Evolutionary conservation across 2,888 invertebrate genomes (phyloP).

Genomic region (Amphipyra berbera): DNA sequence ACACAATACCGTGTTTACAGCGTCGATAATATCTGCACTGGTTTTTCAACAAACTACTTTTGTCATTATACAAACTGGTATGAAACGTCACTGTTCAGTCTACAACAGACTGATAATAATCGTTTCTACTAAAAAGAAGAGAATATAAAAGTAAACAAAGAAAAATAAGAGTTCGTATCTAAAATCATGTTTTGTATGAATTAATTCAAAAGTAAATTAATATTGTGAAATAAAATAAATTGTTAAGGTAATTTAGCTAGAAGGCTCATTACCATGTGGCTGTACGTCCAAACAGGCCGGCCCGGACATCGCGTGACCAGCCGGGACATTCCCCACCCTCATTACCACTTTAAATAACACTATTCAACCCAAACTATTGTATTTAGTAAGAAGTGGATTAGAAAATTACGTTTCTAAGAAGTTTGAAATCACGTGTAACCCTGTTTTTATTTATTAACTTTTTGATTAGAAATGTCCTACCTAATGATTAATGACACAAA

Average conservation of each 20-base stretch:
- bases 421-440: conserved; percentile 11
- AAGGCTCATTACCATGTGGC: conserved; percentile 55
- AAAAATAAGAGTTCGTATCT: conserved; percentile 4
- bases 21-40: conserved; percentile 21
- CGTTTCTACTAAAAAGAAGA: background rate
- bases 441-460: conserved; percentile 6
- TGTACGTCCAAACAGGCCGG: conserved; percentile 61
- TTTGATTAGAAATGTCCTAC: too few relatives aligned
- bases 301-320: conserved; percentile 66
- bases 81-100: conserved; percentile 4
- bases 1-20: conserved; percentile 37
- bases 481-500: too few relatives aligned
- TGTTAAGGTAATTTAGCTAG: conserved; percentile 46
- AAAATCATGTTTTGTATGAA: conserved; percentile 27
- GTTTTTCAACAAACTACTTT: conserved; percentile 25
- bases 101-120: background rate
- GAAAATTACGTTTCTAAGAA: conserved; percentile 48
- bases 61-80: conserved; percentile 5
- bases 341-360: conserved; percentile 61
- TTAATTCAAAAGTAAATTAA: conserved; percentile 38
- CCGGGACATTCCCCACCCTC: conserved; percentile 53
- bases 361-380: conserved; percentile 56
- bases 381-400: conserved; percentile 52
- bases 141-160: background rate
- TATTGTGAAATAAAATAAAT: conserved; percentile 50